These are phyloP conservation scores for Zonitis immaculata DNA, from an alignment of 2,888 invertebrate genomes.

Conservation along the genomic window DNA sequence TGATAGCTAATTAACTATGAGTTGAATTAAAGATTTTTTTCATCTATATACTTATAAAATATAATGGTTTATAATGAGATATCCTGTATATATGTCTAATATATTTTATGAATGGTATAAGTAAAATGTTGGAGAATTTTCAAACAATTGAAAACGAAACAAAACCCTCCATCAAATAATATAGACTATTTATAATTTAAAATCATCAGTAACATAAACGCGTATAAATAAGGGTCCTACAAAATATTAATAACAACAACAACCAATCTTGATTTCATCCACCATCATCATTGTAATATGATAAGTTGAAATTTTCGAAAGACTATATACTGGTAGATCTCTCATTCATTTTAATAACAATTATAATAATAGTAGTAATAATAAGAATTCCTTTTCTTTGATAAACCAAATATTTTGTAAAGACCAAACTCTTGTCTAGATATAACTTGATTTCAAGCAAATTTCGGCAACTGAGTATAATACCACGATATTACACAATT, in stretches of 20 bases:
- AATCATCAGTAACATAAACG: constrained; percentile 16
- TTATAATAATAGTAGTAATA: not conserved
- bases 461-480: too few species aligned
- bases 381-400: constrained; percentile 18
- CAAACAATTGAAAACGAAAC: constrained; percentile 24
- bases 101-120: not conserved
- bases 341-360: constrained; percentile 6
- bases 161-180: constrained; percentile 22
- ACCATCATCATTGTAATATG: constrained; percentile 17
- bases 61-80: too few species aligned
- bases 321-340: constrained; percentile 13
- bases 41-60: too few species aligned
- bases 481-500: too few species aligned
- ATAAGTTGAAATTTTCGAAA: constrained; percentile 20
- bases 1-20: too few species aligned
- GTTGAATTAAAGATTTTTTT: too few species aligned
- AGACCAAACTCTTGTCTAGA: too few species aligned
- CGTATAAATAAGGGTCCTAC: constrained; percentile 17
- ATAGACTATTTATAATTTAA: constrained; percentile 25
- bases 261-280: constrained; percentile 3
- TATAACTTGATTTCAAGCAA: too few species aligned
- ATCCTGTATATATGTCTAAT: too few species aligned
- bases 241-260: constrained; percentile 6
- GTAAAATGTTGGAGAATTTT: constrained; percentile 22
- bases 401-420: too few species aligned